Base-by-base conservation (phyloP, 2,888 invertebrate species). In the Drosophila recens region DNA sequence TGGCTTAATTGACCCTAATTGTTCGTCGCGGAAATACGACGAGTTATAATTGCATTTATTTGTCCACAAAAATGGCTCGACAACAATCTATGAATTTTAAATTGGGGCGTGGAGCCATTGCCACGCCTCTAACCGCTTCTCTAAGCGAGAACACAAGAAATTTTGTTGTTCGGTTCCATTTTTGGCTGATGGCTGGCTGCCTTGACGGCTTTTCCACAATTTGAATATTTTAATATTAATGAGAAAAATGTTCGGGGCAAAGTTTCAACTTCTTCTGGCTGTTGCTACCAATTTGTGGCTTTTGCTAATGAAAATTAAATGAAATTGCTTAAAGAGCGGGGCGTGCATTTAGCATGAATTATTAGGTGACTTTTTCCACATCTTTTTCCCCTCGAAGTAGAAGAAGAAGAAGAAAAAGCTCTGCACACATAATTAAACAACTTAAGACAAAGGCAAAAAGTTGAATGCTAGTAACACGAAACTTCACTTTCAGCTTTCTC, bases 191-290 rank as follows among this genome's bases (percentile, higher is more conserved):
- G 52, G 34, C 36, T 61, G 71, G 48, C 46, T 72, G 46, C 34
- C 69, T 58, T 27, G 54, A 57, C 59, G 61, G 64, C 68, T 75
- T 69, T 67, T 67, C 70, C 80, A 67, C 70, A 73, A 87, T 88
- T 85, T 85, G 87, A 88, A 85, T 85, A 85, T 85, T 85, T 85
- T 87, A 85, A 85, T 85, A 85, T 85, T 88, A 79, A 85, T 85
- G 27, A 27, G 87, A 67, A 88, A 83, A 86, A 78, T 82, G 82
- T 78, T 75, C 8, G 40, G 58, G 67, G 72, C 51, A 20, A 58
- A 75, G 71, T 80, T 80, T 75, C 52, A 6, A 27, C 27, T 64
- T 51, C 30, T 59, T 51, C 38, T 36, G 58, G 63, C 78, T 75
- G 71, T 80, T 86, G 78, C 79, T 67, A 76, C 70, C 76, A 79